phyloP scores from a whole-genome alignment of 2,888 invertebrate genomes.

The Morpho helenor region DNA sequence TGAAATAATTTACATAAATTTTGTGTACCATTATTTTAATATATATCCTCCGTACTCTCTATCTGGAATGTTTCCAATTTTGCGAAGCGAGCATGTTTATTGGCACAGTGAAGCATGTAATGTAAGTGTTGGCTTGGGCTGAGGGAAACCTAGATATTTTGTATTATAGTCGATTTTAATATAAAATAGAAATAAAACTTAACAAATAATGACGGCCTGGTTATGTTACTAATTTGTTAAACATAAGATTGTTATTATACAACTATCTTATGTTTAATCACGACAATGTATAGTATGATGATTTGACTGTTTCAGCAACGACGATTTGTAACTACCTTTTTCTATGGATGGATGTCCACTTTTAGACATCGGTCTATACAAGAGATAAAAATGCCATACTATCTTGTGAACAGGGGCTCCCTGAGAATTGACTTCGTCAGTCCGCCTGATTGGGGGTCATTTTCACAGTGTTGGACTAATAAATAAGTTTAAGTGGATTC shows the following conservation, averaged over 20 bases:
- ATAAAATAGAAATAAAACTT: constrained; percentile 6
- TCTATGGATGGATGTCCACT: no score
- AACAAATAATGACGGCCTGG: neutral
- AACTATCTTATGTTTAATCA: no score
- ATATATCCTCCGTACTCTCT: constrained; percentile 21
- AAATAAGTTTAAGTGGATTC: no score
- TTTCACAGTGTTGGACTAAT: no score
- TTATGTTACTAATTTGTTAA: neutral
- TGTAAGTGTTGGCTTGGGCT: constrained; percentile 22
- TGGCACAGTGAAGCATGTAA: constrained; percentile 30
- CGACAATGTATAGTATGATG: no score
- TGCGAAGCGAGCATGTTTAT: constrained; percentile 30
- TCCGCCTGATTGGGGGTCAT: no score
- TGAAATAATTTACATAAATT: constrained; percentile 9
- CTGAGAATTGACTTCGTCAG: no score
- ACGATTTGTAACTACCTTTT: no score
- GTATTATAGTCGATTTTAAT: constrained; percentile 8
- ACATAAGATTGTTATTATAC: neutral
- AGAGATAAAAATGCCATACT: no score
- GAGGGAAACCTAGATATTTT: constrained; percentile 11
- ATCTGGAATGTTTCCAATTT: constrained; percentile 33
- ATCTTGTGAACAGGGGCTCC: no score
- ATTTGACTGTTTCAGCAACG: no score
- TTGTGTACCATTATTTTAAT: constrained; percentile 10
- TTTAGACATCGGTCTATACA: no score